Evolutionary conservation across 1,140 invertebrate species (phyloP).

Genomic region (Heliothis virescens): DNA sequence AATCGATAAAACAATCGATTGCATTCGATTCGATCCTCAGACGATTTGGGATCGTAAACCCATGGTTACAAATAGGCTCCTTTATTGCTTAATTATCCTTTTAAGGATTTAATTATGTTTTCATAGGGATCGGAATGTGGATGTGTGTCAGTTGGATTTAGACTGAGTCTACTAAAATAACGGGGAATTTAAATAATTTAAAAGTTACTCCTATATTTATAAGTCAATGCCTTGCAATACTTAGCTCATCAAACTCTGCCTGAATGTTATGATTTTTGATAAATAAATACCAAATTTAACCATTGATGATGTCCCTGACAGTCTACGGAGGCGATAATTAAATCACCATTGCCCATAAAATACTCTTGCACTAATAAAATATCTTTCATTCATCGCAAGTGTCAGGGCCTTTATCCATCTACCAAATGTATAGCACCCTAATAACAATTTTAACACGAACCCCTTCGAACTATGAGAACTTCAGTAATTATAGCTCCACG

Average conservation of each 20-base stretch:
- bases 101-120: conserved; percentile 49
- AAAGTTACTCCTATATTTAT: too few relatives aligned
- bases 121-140: conserved; percentile 23
- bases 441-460: conserved; percentile 51
- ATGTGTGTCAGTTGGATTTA: conserved; percentile 10
- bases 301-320: background rate
- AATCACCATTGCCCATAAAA: conserved; percentile 34
- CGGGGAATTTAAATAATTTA: background rate
- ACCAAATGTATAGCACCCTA: conserved; percentile 48
- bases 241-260: background rate
- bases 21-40: conserved; percentile 57
- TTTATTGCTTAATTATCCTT: conserved; percentile 50
- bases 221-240: background rate
- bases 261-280: background rate
- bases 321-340: conserved; percentile 18
- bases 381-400: conserved; percentile 28
- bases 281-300: background rate
- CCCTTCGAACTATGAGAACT: conserved; percentile 68
- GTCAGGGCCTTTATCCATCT: conserved; percentile 25
- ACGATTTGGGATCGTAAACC: conserved; percentile 70
- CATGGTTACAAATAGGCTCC: conserved; percentile 62
- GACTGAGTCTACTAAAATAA: background rate
- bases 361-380: conserved; percentile 15
- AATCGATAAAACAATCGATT: conserved; percentile 64
- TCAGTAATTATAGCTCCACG: conserved; percentile 69